Conservation (phyloP, 2,888 invertebrate species). For the Caprella mutica region DNA sequence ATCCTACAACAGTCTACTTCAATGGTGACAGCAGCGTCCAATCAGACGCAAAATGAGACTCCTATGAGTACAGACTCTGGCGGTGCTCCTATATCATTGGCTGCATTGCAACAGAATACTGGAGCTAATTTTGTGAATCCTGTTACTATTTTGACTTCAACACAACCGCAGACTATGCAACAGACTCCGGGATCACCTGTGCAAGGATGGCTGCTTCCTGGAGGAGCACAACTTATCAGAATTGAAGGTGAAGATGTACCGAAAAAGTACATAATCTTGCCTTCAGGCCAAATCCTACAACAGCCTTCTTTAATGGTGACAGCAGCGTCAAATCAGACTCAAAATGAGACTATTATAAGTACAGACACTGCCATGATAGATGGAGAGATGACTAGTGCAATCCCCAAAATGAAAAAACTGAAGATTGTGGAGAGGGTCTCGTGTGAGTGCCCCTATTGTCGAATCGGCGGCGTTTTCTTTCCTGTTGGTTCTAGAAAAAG, state of each 20-base stretch:
- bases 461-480: slow-evolving; percentile 58
- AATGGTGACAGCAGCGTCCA: too few relatives aligned
- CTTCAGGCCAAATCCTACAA: background rate
- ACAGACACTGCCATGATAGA: background rate
- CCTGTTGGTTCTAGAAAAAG: slow-evolving; percentile 63
- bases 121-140: too few relatives aligned
- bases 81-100: too few relatives aligned
- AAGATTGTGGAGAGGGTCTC: slow-evolving; percentile 88
- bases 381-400: background rate
- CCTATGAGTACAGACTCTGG: too few relatives aligned
- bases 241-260: slow-evolving; percentile 35
- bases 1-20: too few relatives aligned
- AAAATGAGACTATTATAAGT: background rate
- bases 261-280: background rate
- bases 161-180: background rate
- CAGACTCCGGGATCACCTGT: slow-evolving; percentile 19
- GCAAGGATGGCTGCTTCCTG: slow-evolving; percentile 38
- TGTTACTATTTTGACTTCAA: slow-evolving; percentile 11
- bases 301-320: background rate
- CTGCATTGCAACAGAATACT: too few relatives aligned
- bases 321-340: too few relatives aligned
- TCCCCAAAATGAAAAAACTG: slow-evolving; percentile 46
- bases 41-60: too few relatives aligned
- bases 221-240: slow-evolving; percentile 39
- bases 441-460: slow-evolving; percentile 95